Evolutionary conservation across 1,140 invertebrate species (phyloP), one percentile per base, ranked within the genome.

Genomic region (Xylocopa sonorina): DNA sequence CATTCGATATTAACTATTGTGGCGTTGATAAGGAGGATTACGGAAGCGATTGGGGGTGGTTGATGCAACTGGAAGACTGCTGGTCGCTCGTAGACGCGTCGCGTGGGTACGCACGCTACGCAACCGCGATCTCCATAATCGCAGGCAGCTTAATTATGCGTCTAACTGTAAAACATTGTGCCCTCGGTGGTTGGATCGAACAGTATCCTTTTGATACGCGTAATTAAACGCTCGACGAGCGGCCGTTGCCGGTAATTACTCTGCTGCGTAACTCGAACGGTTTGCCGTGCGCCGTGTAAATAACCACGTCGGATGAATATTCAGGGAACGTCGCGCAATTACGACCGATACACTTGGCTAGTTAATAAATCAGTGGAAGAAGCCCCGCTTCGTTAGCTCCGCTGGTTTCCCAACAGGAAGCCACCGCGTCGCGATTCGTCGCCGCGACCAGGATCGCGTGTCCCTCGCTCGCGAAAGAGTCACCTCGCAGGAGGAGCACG

Each of bases 21-120:
- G 53, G 63, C 81, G 83, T 83, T 77, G 79, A 78, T 85, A 82
- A 82, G 51, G 67, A 75, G 50, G 57, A 55, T 71, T 72, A 78
- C 63, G 63, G 63, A 64, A 74, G 78, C 69, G 58, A 66, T 24
- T 32, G 43, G 53, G 32, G 38, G 38, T 38, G 38, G 38, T 3
- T 38, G 9, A 9, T 38, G 38, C 38, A 38, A 38, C 38, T n/a
- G n/a, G n/a, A n/a, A n/a, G n/a, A n/a, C n/a, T n/a, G n/a, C n/a
- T n/a, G n/a, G n/a, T n/a, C n/a, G n/a, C n/a, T n/a, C n/a, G n/a
- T n/a, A n/a, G n/a, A n/a, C n/a, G n/a, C n/a, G n/a, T n/a, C n/a
- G n/a, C n/a, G n/a, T n/a, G n/a, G n/a, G n/a, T n/a, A n/a, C n/a
- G n/a, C n/a, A n/a, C n/a, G n/a, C n/a, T n/a, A n/a, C n/a, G n/a